Evolutionary conservation across 2,797 vertebrate species (phyloP), one percentile per base, ranked within the genome.

Genomic region (Tachyglossus aculeatus): DNA sequence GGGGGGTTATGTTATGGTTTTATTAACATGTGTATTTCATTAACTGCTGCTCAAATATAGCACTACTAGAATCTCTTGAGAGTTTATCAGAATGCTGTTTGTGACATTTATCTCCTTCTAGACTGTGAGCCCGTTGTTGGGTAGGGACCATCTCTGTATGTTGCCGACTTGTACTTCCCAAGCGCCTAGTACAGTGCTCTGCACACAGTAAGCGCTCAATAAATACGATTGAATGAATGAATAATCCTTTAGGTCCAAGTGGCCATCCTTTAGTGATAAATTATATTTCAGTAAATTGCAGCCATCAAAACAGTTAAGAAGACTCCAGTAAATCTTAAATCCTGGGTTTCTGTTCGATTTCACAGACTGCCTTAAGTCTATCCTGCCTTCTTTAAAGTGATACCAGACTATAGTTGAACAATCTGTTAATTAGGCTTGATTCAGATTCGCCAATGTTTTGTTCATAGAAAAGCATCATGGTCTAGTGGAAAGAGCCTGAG

Each of bases 61-160:
- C 83, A 73, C 78, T 70, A 73, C 31, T 48, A 48, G n/a, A 69
- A 85, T 80, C 81, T 74, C 51, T 45, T 36, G 66, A 77, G 48
- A 74, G 80, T 60, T 59, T 53, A 78, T 83, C 63, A 86, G 57
- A 81, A 81, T n/a, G 47, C 83, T 71, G 71, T 59, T 88, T 14
- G 67, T 66, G 74, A 80, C 77, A 71, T 57, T 81, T 82, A 74
- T 67, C 67, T 85, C 66, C 67, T n/a, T n/a, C n/a, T n/a, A n/a
- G n/a, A n/a, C n/a, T n/a, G n/a, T n/a, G n/a, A n/a, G n/a, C n/a
- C n/a, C n/a, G n/a, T n/a, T n/a, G n/a, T n/a, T n/a, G n/a, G n/a
- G n/a, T n/a, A n/a, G n/a, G n/a, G n/a, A n/a, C n/a, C n/a, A n/a
- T n/a, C n/a, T n/a, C n/a, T n/a, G n/a, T n/a, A n/a, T n/a, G n/a